These are phyloP conservation scores for Sander vitreus DNA, from an alignment of 2,113 vertebrate species.

Conservation along the genomic window DNA sequence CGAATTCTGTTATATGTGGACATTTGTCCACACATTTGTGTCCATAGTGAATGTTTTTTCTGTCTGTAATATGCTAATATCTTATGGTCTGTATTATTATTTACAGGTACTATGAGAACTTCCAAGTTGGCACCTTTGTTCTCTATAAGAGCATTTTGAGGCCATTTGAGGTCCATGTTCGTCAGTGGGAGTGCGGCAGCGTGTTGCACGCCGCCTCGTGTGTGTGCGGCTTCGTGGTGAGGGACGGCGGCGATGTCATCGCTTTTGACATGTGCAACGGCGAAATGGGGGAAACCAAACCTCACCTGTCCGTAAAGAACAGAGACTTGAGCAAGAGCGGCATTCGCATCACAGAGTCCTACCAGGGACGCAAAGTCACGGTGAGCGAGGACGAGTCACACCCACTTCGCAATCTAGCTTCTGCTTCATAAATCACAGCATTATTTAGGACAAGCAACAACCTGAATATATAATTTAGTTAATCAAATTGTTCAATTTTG, in stretches of 20 bases:
- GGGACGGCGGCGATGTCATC: slow-evolving; percentile 85
- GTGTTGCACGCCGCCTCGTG: slow-evolving; percentile 86
- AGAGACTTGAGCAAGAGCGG: slow-evolving; percentile 79
- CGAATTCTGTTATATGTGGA: background rate
- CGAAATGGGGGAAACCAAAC: slow-evolving; percentile 85
- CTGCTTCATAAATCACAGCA: background rate
- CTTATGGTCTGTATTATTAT: background rate
- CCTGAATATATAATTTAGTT: background rate
- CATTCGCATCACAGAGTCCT: slow-evolving; percentile 90
- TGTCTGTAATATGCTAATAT: background rate
- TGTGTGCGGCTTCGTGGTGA: slow-evolving; percentile 89
- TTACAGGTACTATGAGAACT: slow-evolving; percentile 91
- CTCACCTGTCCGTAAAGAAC: slow-evolving; percentile 87
- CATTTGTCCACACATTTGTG: no score
- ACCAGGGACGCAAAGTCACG: slow-evolving; percentile 93
- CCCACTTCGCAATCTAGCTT: background rate
- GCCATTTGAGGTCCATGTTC: slow-evolving; percentile 91
- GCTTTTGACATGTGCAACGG: slow-evolving; percentile 92
- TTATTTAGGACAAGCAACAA: background rate
- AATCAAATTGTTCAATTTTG: background rate
- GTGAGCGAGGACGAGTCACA: slow-evolving; percentile 78
- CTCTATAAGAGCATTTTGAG: slow-evolving; percentile 86
- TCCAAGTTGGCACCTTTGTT: slow-evolving; percentile 91
- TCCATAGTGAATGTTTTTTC: background rate
- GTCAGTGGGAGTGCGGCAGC: slow-evolving; percentile 93